Percentiles rank a stretch among this genome's conserved stretches.
Evolutionary conservation across 2,797 vertebrate genomes (phyloP).

Genomic region (Pseudocheirus occidentalis): DNA sequence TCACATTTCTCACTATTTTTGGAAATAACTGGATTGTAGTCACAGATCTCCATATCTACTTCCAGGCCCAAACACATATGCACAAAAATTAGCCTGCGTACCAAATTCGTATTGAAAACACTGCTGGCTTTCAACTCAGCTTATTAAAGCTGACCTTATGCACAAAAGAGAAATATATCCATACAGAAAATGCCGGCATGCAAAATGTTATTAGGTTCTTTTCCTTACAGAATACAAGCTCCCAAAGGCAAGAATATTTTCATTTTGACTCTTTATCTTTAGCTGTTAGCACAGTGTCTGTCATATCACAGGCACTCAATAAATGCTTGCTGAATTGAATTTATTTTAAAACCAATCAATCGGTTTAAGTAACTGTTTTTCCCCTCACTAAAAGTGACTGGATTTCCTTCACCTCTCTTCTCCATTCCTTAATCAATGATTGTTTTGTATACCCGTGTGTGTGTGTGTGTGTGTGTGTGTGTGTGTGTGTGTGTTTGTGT

Average conservation of each 20-base stretch:
- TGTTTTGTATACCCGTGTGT: no score
- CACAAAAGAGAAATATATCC: background rate
- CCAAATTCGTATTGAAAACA: background rate
- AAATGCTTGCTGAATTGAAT: background rate
- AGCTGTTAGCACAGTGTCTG: background rate
- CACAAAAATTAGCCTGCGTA: background rate
- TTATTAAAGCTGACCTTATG: background rate
- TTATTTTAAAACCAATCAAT: background rate
- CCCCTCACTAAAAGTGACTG: background rate
- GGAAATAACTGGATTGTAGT: background rate
- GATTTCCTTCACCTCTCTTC: background rate
- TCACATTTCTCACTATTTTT: background rate
- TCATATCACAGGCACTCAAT: background rate
- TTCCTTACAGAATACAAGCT: background rate
- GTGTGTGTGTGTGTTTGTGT: background rate
- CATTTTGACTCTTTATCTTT: background rate
- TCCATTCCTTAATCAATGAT: background rate
- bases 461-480: no score
- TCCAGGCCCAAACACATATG: background rate
- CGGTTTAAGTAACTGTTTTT: background rate
- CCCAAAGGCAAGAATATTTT: background rate
- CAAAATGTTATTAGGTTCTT: background rate
- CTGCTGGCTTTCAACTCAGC: background rate
- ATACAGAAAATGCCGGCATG: background rate
- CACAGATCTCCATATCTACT: background rate